Percentiles rank a stretch among this genome's conserved stretches.
Conservation (phyloP, 2,113 vertebrate species). For the Corythornis madagascariensis region DNA sequence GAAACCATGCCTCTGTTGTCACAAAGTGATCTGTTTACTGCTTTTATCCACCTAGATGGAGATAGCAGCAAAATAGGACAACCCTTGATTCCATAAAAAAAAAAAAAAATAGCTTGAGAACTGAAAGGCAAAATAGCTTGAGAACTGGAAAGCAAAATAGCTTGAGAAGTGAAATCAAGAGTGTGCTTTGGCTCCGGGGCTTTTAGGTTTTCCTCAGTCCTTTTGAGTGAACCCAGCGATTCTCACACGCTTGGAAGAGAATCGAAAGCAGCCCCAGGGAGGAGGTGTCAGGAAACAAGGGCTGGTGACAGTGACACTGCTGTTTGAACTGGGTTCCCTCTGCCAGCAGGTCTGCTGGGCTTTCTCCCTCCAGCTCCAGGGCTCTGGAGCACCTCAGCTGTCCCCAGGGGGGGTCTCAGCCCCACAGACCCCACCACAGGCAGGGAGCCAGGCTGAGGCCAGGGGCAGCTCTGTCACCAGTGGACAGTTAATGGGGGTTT, state of each 20-base stretch:
- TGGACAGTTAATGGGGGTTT: fast-evolving
- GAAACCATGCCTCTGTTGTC: fast-evolving
- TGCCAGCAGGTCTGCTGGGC: fast-evolving
- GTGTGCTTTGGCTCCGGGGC: not conserved
- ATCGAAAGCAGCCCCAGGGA: not conserved
- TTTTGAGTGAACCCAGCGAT: not conserved
- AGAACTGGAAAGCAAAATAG: not conserved
- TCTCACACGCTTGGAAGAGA: not conserved
- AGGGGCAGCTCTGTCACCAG: fast-evolving
- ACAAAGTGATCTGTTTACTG: no score
- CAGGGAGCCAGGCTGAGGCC: not conserved
- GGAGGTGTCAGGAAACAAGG: not conserved
- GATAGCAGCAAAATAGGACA: not conserved
- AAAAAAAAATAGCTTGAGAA: not conserved
- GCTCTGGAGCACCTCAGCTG: fast-evolving
- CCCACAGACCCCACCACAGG: not conserved
- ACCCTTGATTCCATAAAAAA: not conserved
- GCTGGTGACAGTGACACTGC: not conserved
- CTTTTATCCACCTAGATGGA: not conserved
- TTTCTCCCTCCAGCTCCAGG: not conserved
- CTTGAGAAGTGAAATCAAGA: not conserved
- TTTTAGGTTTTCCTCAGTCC: not conserved
- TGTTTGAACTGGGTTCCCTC: not conserved
- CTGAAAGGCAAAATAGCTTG: not conserved
- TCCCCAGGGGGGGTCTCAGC: not conserved